Conservation (phyloP, 1,140 invertebrate genomes). For the Lordiphosa mommai region DNA sequence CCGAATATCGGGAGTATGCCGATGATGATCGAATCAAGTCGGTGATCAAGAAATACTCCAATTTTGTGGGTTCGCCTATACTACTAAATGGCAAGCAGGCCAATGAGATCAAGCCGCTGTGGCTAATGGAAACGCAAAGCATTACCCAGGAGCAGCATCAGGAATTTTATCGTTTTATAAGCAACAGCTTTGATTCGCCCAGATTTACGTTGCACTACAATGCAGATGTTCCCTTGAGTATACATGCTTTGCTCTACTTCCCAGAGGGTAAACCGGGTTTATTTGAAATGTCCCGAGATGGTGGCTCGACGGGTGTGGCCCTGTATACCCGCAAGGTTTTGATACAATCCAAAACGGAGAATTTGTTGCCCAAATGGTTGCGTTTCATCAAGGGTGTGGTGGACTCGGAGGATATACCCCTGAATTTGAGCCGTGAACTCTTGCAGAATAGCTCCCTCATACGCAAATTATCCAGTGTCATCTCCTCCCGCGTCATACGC, state of each 20-base stretch:
- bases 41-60: constrained; percentile 97
- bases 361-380: constrained; percentile 96
- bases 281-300: constrained; percentile 94
- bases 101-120: constrained; percentile 94
- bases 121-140: constrained; percentile 95
- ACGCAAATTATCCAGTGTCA: constrained; percentile 89
- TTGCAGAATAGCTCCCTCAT: constrained; percentile 96
- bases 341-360: constrained; percentile 94
- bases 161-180: constrained; percentile 94
- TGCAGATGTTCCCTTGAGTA: constrained; percentile 94
- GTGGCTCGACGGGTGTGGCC: constrained; percentile 88
- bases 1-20: constrained; percentile 92
- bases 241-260: constrained; percentile 94
- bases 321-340: constrained; percentile 94
- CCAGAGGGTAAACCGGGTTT: constrained; percentile 93
- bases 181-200: constrained; percentile 91
- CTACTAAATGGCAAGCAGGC: constrained; percentile 92
- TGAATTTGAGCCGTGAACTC: constrained; percentile 97
- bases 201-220: constrained; percentile 92
- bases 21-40: constrained; percentile 91
- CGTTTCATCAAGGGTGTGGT: constrained; percentile 97
- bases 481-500: constrained; percentile 91
- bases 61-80: constrained; percentile 97
- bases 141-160: constrained; percentile 92
- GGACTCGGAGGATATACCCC: constrained; percentile 98